Evolutionary conservation across 2,888 invertebrate genomes (phyloP).

Genomic region (Nomada goodeniana): DNA sequence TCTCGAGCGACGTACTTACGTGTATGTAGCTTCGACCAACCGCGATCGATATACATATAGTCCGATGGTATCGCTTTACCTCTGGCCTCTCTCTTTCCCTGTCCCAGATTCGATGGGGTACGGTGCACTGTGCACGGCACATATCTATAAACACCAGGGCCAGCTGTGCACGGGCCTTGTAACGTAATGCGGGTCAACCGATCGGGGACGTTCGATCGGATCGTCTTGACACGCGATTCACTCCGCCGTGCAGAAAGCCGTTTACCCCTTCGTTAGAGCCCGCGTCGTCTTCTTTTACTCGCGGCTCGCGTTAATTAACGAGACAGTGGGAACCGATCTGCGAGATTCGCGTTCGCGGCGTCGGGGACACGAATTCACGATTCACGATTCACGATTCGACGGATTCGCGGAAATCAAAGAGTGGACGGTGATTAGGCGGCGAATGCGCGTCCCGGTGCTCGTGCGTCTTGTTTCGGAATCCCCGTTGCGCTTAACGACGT

Average conservation of each 20-base stretch:
- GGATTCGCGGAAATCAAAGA: neutral
- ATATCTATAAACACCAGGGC: slow-evolving; percentile 52
- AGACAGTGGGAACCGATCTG: neutral
- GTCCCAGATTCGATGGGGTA: slow-evolving; percentile 66
- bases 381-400: slow-evolving; percentile 32
- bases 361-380: slow-evolving; percentile 32
- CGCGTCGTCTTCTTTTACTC: neutral
- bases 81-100: slow-evolving; percentile 58
- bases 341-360: neutral
- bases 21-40: slow-evolving; percentile 17
- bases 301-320: slow-evolving; percentile 6
- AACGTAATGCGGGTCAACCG: slow-evolving; percentile 69
- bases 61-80: slow-evolving; percentile 57
- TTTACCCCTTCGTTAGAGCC: neutral
- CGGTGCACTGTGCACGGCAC: slow-evolving; percentile 20
- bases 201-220: slow-evolving; percentile 44
- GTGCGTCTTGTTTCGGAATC: slow-evolving; percentile 29
- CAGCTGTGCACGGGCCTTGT: slow-evolving; percentile 57
- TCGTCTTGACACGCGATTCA: slow-evolving; percentile 3
- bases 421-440: slow-evolving; percentile 21
- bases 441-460: slow-evolving; percentile 14
- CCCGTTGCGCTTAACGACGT: slow-evolving; percentile 48
- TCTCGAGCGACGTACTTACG: slow-evolving; percentile 39
- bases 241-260: neutral
- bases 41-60: slow-evolving; percentile 61